phyloP scores from a whole-genome alignment of 2,797 vertebrate species.

The Neopelma chrysocephalum region DNA sequence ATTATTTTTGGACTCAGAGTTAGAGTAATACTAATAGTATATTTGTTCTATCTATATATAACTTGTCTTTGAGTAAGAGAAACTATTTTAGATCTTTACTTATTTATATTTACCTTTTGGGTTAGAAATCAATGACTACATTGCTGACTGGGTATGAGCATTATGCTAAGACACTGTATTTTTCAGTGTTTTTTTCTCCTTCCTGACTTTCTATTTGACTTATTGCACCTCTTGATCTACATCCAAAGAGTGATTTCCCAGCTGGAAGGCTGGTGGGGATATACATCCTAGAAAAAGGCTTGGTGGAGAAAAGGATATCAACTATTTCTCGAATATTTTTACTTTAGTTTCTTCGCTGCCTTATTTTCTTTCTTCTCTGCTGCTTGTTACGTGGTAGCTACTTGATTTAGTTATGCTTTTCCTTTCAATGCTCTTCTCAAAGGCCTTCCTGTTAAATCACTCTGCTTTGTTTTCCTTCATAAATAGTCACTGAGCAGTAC shows the following conservation, averaged over 20 bases:
- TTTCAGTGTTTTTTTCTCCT: not conserved
- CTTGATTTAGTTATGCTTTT: constrained; percentile 5
- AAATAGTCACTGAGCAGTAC: not conserved
- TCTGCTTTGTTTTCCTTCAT: not conserved
- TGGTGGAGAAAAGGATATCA: not conserved
- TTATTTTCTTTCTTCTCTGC: not conserved
- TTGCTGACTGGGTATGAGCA: not conserved
- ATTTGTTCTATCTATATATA: not conserved
- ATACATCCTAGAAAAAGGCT: not conserved
- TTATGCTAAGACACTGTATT: not conserved
- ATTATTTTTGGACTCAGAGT: not conserved
- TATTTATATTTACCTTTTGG: constrained; percentile 31
- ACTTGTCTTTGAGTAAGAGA: constrained; percentile 47
- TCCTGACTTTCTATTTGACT: not conserved
- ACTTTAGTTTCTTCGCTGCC: not conserved
- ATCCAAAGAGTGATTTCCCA: constrained; percentile 26
- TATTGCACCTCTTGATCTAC: constrained; percentile 23
- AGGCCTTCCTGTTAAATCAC: not conserved
- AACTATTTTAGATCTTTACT: constrained; percentile 36
- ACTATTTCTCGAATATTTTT: not conserved
- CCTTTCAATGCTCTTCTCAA: not conserved
- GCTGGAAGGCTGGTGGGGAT: not conserved
- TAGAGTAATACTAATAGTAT: not conserved
- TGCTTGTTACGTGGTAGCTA: not conserved
- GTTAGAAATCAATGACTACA: constrained; percentile 39